phyloP scores from a whole-genome alignment of 2,113 vertebrate genomes.

The Podarcis raffonei region DNA sequence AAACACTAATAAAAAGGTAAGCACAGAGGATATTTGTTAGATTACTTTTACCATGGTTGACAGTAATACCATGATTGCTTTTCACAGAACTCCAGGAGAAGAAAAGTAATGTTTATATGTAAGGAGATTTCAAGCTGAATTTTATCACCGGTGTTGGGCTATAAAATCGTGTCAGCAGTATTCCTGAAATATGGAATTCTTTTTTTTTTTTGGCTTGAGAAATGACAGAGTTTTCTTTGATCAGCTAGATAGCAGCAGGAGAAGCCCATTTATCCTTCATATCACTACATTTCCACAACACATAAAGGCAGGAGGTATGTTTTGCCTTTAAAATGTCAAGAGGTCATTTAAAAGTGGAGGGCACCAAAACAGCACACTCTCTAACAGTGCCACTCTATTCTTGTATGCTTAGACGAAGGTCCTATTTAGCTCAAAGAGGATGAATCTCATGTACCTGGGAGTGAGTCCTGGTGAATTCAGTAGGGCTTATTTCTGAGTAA shows the following conservation, averaged over 20 bases:
- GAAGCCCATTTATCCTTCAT: slow-evolving; percentile 5
- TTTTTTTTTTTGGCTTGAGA: slow-evolving; percentile 20
- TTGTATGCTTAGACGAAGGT: background rate
- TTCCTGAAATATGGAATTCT: slow-evolving; percentile 21
- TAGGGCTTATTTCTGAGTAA: background rate
- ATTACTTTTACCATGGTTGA: slow-evolving; percentile 29
- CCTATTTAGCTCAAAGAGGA: background rate
- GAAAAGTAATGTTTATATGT: slow-evolving; percentile 52
- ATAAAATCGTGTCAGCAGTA: background rate
- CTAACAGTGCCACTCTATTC: background rate
- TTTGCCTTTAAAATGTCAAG: no score
- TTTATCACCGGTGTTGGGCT: slow-evolving; percentile 31
- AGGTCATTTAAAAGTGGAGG: background rate
- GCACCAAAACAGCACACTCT: background rate
- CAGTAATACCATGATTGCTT: slow-evolving; percentile 42
- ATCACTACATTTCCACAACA: background rate
- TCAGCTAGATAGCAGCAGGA: background rate
- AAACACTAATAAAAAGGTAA: slow-evolving; percentile 42
- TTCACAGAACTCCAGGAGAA: slow-evolving; percentile 40
- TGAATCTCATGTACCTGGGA: background rate
- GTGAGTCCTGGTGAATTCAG: background rate
- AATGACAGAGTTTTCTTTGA: slow-evolving; percentile 23
- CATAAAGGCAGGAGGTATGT: background rate
- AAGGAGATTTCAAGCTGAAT: slow-evolving; percentile 33
- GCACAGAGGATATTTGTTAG: slow-evolving; percentile 50